Evolutionary conservation across 2,888 invertebrate species (phyloP), one percentile per base, ranked within the genome.

Genomic region (Hoplodrina ambigua): DNA sequence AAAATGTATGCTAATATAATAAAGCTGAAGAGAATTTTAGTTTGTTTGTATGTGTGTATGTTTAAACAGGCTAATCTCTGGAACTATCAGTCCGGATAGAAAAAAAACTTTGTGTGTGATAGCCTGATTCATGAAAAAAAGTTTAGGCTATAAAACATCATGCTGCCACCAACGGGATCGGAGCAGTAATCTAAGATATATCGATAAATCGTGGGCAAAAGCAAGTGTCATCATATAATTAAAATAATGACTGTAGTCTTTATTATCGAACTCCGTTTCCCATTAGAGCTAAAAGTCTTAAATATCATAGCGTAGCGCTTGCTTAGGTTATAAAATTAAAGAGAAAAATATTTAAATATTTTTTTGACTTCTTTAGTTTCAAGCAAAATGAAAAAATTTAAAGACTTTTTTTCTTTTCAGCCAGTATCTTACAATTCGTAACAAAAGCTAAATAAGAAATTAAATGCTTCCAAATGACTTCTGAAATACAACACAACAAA

Each of bases 391-490:
- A 17, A 74, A n/a, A 33, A 33, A 33, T 13, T 3, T 19, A 33
- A 55, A 50, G 13, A 2, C 25, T 2, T 17, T 44, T 44, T 44
- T 55, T 58, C 10, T n/a, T 7, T 13, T 8, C 10, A 49, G 4
- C 30, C 17, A 46, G 46, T 15, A 46, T 25, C 46, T 17, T 17
- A 37, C 37, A 63, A 63, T 66, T 53, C 50, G 7, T 13, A 59
- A 50, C 64, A 67, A 67, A 52, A 61, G 33, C 17, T 19, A 4
- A 30, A 17, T 13, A 58, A 60, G 25, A 50, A 61, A 73, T 73
- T 71, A 50, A 66, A 68, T 44, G 44, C 17, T 52, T 59, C 41
- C 41, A 63, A 65, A 69, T 64, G 46, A 64, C 58, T 53, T 66
- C 56, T 61, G 15, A 20, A 76, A 63, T 44, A 52, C 15, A 50